These are phyloP conservation scores for Pollenia labialis DNA, from an alignment of 2,888 invertebrate species.

Conservation along the genomic window DNA sequence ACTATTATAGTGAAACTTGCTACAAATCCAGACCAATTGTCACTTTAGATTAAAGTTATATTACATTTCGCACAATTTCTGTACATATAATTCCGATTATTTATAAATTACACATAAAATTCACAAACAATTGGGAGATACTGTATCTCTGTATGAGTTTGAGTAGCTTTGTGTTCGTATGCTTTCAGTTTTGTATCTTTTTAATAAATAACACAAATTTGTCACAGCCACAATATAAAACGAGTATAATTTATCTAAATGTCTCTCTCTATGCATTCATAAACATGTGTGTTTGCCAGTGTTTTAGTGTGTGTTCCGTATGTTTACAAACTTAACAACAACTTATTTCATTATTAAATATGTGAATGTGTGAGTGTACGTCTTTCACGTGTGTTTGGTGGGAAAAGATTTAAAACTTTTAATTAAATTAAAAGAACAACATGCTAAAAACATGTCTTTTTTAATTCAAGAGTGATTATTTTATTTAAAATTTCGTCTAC, in stretches of 20 bases:
- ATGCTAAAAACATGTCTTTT: neutral
- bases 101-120: too few species aligned
- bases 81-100: too few species aligned
- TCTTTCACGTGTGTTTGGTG: conserved; percentile 10
- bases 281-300: neutral
- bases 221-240: conserved; percentile 65
- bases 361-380: neutral
- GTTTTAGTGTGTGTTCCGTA: conserved; percentile 1
- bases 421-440: conserved; percentile 53
- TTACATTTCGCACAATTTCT: too few species aligned
- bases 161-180: neutral
- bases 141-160: neutral
- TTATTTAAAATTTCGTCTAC: neutral
- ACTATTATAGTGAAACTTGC: too few species aligned
- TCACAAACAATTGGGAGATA: too few species aligned
- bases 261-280: conserved; percentile 38
- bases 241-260: conserved; percentile 68
- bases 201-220: conserved; percentile 65
- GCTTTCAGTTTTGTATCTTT: conserved; percentile 27
- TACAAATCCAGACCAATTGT: too few species aligned
- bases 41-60: too few species aligned
- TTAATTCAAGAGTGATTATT: conserved; percentile 9
- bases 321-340: conserved; percentile 61
- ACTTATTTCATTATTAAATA: neutral
- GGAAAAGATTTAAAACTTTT: conserved; percentile 55